Percentiles rank a stretch among this genome's conserved stretches.
These are phyloP conservation scores for Nothoprocta pentlandii DNA, from an alignment of 2,113 vertebrate genomes.

Conservation along the genomic window DNA sequence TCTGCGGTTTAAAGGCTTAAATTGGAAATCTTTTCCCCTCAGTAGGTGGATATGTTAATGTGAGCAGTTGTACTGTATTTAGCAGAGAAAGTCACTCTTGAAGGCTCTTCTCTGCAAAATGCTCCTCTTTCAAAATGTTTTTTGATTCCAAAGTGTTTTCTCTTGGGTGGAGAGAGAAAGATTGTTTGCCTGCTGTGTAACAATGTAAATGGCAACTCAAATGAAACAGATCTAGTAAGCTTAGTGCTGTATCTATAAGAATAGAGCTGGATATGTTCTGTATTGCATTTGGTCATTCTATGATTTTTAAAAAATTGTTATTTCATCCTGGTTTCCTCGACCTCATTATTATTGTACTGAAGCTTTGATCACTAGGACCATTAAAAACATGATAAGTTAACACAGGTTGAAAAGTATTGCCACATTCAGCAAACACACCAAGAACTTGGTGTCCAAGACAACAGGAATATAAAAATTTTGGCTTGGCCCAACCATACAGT, in stretches of 20 bases:
- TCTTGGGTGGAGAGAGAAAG: not conserved
- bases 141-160: not conserved
- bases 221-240: not conserved
- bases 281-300: not conserved
- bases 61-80: not conserved
- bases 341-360: not conserved
- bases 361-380: not conserved
- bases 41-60: not conserved
- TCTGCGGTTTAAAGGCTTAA: not conserved
- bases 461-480: not conserved
- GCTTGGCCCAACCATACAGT: not conserved
- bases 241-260: not conserved
- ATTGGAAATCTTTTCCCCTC: not conserved
- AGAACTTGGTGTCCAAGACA: not conserved
- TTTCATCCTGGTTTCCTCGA: not conserved
- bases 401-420: not conserved
- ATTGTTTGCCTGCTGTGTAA: not conserved
- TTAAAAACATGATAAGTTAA: not conserved
- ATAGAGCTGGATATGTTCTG: not conserved
- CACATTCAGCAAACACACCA: not conserved
- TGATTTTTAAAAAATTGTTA: not conserved
- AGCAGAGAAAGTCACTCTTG: not conserved
- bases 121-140: not conserved
- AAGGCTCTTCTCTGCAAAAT: not conserved
- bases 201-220: not conserved